Conservation (phyloP, 2,113 vertebrate species). For the Dicaeum eximium region DNA sequence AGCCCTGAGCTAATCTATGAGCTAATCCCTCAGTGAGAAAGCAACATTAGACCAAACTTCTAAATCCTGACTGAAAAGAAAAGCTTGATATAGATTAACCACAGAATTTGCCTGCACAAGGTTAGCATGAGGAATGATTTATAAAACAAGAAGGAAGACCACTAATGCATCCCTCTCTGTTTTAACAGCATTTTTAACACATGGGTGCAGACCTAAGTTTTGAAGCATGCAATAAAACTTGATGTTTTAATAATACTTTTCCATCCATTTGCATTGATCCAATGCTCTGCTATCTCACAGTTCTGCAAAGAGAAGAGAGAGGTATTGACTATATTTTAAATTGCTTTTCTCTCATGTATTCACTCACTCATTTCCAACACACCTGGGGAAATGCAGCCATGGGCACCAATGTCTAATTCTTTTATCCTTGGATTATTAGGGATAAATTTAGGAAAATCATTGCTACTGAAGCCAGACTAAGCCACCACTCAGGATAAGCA, state of each 20-base stretch:
- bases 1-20: constrained; percentile 7
- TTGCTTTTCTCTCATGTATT: background rate
- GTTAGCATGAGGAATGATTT: background rate
- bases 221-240: background rate
- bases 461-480: background rate
- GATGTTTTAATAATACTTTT: constrained; percentile 2
- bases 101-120: background rate
- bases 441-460: background rate
- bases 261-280: background rate
- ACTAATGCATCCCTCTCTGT: background rate
- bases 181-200: constrained; percentile 22
- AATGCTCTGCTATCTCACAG: background rate
- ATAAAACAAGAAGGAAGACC: background rate
- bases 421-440: background rate
- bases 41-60: background rate
- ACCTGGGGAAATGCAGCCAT: background rate
- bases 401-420: background rate
- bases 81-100: background rate
- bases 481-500: background rate
- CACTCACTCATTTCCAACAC: background rate
- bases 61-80: constrained; percentile 7
- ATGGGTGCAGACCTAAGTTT: background rate
- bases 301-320: background rate
- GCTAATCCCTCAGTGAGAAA: constrained; percentile 6
- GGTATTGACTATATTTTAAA: background rate